Base-by-base conservation (phyloP, 2,113 vertebrate species). In the Sapajus apella region DNA sequence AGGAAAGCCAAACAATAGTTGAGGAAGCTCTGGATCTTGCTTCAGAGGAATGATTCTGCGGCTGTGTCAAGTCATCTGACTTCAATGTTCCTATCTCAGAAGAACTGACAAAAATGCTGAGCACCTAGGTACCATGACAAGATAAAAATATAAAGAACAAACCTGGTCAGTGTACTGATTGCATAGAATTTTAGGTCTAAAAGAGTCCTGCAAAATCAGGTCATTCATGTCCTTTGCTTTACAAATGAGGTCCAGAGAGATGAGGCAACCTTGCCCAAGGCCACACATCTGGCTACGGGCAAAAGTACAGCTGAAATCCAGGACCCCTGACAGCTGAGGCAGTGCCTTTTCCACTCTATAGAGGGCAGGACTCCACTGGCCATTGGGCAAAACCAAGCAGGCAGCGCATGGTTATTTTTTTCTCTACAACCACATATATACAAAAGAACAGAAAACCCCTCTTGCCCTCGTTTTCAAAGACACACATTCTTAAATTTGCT, bases 321-420 rank as follows among this genome's bases (percentile, higher is more conserved):
- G 58, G 61, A 43, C n/a, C 6, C 64, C 30, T 50, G 50, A 5
- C 8, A 45, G 73, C 40, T 3, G 40, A 27, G 45, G 87, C 80
- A 95, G 7, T 96, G 45, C 97, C 56, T 9, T 86, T 14, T 96
- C 64, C 45, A 13, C 56, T 72, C 97, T 64, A 10, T 50, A 97
- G 97, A 96, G 95, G 97, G 97, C 97, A 97, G 96, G 93, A 94
- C 89, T 87, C 87, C 89, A 52, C 89, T 77, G 68, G 40, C 47
- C 92, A 68, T 64, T 2, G 16, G 32, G 40, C 72, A 37, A 35
- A 32, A 32, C 70, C 18, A 13, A 72, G 20, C 27, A 45, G 52
- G 50, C 32, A 0, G 87, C 43, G 14, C 3, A 0, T 25, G 9
- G 43, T 40, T 58, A 61, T 55, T 93, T 64, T 81, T 72, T 76